These are phyloP conservation scores for Polydrusus pterygomalis DNA, from an alignment of 2,888 invertebrate species.

Conservation along the genomic window DNA sequence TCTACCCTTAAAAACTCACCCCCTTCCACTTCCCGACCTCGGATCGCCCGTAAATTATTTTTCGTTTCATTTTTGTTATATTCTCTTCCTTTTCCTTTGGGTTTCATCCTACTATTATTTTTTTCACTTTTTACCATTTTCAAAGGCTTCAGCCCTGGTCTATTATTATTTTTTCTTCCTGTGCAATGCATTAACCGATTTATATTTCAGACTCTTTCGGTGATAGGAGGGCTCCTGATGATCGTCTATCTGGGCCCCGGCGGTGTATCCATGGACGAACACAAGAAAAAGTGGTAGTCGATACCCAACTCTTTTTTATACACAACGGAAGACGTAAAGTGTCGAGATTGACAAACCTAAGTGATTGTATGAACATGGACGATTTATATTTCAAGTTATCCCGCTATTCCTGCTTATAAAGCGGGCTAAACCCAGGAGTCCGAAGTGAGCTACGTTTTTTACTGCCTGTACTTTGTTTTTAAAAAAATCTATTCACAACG, in stretches of 20 bases:
- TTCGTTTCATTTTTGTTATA: too few relatives aligned
- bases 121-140: too few relatives aligned
- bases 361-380: conserved; percentile 27
- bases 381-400: not conserved
- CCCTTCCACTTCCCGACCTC: too few relatives aligned
- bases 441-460: too few relatives aligned
- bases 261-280: conserved; percentile 99
- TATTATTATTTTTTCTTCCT: too few relatives aligned
- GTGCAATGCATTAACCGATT: not conserved
- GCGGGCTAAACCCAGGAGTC: not conserved
- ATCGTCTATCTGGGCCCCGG: conserved; percentile 99
- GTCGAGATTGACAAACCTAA: not conserved
- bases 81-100: too few relatives aligned
- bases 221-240: conserved; percentile 98
- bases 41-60: too few relatives aligned
- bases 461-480: too few relatives aligned
- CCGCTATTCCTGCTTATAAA: not conserved
- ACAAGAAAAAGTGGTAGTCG: conserved; percentile 97
- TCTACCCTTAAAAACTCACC: too few relatives aligned
- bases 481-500: too few relatives aligned
- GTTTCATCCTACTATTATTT: too few relatives aligned
- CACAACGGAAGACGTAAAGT: not conserved
- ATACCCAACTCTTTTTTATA: conserved; percentile 7
- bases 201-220: conserved; percentile 93
- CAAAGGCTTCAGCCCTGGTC: too few relatives aligned